Evolutionary conservation across 23 tunicate genomes (phyloP).

Genomic region (Styela clava): DNA sequence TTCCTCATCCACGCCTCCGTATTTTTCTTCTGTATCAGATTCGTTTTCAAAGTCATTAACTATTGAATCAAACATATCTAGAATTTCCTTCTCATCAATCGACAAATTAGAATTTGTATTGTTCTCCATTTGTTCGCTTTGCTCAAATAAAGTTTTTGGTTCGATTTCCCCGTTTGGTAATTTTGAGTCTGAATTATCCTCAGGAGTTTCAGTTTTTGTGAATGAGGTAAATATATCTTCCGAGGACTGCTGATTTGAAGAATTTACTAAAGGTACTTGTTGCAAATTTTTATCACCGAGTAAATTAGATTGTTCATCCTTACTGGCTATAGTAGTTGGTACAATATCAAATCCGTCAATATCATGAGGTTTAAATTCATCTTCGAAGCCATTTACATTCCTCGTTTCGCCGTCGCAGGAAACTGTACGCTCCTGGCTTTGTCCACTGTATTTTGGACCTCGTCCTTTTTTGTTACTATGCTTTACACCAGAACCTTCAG

Average conservation of each 20-base stretch:
- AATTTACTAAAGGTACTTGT: neutral
- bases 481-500: neutral
- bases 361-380: conserved; percentile 1
- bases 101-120: neutral
- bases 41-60: conserved; percentile 17
- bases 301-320: neutral
- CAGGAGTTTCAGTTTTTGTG: no score
- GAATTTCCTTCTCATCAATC: conserved; percentile 12
- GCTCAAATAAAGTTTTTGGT: neutral
- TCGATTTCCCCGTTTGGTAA: neutral
- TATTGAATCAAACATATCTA: conserved; percentile 21
- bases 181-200: neutral
- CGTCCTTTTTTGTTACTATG: neutral
- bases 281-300: neutral
- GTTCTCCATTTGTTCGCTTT: neutral
- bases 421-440: conserved; percentile 4
- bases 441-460: neutral
- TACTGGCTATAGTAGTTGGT: neutral
- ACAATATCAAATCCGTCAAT: conserved; percentile 12
- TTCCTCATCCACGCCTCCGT: neutral
- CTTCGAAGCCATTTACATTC: neutral
- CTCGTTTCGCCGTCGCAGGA: neutral
- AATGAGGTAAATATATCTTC: no score
- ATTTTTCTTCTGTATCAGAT: neutral
- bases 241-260: neutral